Evolutionary conservation across 2,113 vertebrate species (phyloP).

Genomic region (Spheniscus mendiculus): DNA sequence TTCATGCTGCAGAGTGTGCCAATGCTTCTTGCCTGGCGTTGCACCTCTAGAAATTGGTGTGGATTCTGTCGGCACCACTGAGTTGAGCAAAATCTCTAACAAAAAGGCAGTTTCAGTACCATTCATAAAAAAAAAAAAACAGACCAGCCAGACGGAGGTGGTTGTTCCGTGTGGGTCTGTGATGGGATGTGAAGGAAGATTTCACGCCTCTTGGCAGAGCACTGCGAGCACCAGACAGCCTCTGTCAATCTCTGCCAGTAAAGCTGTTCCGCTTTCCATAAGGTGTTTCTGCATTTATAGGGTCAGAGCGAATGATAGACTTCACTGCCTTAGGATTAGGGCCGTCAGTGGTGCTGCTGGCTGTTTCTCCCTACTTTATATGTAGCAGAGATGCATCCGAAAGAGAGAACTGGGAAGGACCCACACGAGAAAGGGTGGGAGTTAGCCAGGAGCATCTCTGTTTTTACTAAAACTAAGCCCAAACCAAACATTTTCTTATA

Average conservation of each 20-base stretch:
- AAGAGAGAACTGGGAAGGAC: background rate
- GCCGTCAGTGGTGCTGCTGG: background rate
- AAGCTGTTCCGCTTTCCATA: background rate
- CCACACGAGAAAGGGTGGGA: background rate
- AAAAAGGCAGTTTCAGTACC: background rate
- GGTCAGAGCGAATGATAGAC: background rate
- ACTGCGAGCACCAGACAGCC: background rate
- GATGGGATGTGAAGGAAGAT: background rate
- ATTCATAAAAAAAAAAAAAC: background rate
- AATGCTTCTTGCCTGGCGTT: background rate
- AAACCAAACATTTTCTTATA: background rate
- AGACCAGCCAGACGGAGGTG: background rate
- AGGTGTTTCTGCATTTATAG: background rate
- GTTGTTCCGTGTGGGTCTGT: background rate
- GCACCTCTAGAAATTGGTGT: background rate
- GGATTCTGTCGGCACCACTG: background rate
- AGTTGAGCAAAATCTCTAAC: background rate
- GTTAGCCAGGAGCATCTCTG: background rate
- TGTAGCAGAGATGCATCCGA: background rate
- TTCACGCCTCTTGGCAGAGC: background rate
- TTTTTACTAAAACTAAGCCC: background rate
- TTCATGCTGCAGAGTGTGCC: background rate
- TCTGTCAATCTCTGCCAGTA: background rate
- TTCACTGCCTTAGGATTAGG: background rate
- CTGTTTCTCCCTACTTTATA: background rate